Conservation (phyloP, 2,888 invertebrate genomes). For the Dicyrtomina minuta region DNA sequence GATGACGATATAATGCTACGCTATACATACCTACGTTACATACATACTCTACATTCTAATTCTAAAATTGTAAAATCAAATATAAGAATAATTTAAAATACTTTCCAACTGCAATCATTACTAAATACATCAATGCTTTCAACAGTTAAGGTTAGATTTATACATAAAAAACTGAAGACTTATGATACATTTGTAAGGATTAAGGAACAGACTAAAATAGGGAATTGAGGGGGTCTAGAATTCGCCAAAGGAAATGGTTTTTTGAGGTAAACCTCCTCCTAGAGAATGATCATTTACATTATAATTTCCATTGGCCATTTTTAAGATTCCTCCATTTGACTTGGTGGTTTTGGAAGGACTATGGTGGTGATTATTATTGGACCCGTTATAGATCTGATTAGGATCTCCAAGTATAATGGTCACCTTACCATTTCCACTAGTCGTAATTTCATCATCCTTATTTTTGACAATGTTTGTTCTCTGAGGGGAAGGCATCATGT, state of each 20-base stretch:
- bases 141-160: too few relatives aligned
- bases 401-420: constrained; percentile 38
- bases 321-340: constrained; percentile 47
- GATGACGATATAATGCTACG: too few relatives aligned
- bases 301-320: constrained; percentile 43
- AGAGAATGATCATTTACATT: constrained; percentile 22
- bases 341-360: constrained; percentile 25
- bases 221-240: too few relatives aligned
- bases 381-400: constrained; percentile 32
- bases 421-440: constrained; percentile 42
- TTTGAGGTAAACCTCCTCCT: constrained; percentile 38
- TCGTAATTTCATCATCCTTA: constrained; percentile 29
- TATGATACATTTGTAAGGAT: too few relatives aligned
- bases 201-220: too few relatives aligned
- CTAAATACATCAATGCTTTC: too few relatives aligned
- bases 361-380: not conserved
- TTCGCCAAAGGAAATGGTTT: constrained; percentile 50
- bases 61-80: too few relatives aligned
- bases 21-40: too few relatives aligned
- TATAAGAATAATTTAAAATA: too few relatives aligned
- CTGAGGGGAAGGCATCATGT: not conserved
- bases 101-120: too few relatives aligned
- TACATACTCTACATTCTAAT: too few relatives aligned
- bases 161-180: too few relatives aligned
- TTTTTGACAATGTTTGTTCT: not conserved